These are phyloP conservation scores for Chymomyza amoena DNA, from an alignment of 2,888 invertebrate species.

Conservation along the genomic window DNA sequence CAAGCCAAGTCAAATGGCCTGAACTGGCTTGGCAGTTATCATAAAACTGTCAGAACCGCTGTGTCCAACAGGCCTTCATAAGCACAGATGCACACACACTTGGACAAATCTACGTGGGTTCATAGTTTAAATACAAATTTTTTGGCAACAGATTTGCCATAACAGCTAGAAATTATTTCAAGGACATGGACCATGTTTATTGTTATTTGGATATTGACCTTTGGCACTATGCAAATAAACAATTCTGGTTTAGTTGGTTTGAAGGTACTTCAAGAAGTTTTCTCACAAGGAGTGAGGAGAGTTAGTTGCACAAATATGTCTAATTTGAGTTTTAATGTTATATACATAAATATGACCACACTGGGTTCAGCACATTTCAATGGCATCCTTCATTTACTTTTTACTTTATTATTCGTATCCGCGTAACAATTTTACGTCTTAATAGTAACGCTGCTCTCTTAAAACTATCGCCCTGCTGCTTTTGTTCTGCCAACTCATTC, in stretches of 20 bases:
- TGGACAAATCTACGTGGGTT: conserved; percentile 13
- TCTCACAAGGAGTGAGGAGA: background rate
- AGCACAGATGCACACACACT: conserved; percentile 26
- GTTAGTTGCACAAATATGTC: background rate
- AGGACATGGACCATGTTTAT: background rate
- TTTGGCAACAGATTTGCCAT: background rate
- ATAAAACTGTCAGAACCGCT: conserved; percentile 58
- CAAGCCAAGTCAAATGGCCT: conserved; percentile 16
- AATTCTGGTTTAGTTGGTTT: background rate
- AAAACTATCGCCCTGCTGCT: no score
- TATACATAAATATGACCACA: no score
- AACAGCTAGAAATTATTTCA: background rate
- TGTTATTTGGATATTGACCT: background rate
- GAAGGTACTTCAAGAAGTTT: background rate
- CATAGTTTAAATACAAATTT: background rate
- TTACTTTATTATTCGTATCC: no score
- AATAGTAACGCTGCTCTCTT: no score
- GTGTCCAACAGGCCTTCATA: background rate
- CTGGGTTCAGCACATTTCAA: no score
- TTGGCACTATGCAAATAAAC: background rate
- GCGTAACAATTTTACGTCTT: no score
- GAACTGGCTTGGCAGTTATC: conserved; percentile 40
- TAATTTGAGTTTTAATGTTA: no score
- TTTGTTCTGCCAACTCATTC: no score
- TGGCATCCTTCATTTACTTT: no score